phyloP scores from a whole-genome alignment of 2,888 invertebrate species.

The Dryobota labecula region DNA sequence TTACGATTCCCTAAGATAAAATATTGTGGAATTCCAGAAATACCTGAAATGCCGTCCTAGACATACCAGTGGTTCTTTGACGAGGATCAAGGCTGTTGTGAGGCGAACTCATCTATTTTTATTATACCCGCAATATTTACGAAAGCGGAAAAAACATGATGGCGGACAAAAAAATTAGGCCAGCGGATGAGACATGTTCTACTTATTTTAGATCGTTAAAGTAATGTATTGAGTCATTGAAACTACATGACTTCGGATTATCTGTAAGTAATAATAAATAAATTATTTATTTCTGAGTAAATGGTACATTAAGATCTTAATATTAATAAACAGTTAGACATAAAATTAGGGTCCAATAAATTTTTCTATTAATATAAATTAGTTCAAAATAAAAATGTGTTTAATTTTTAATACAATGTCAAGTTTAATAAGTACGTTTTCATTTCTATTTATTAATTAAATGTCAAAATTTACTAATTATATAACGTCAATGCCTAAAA shows the following conservation, averaged over 20 bases:
- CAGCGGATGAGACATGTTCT: conserved; percentile 25
- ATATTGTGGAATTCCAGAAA: conserved; percentile 53
- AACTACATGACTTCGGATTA: conserved; percentile 5
- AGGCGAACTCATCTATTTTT: conserved; percentile 66
- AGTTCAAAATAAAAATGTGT: too few relatives aligned
- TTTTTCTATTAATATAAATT: too few relatives aligned
- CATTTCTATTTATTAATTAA: too few relatives aligned
- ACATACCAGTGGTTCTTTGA: conserved; percentile 66
- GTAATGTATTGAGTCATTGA: conserved; percentile 21
- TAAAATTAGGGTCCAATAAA: too few relatives aligned
- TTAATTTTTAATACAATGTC: too few relatives aligned
- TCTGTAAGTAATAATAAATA: too few relatives aligned
- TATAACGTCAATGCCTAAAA: too few relatives aligned
- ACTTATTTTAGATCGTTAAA: conserved; percentile 45
- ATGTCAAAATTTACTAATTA: too few relatives aligned
- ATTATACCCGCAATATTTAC: conserved; percentile 65
- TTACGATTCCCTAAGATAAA: conserved; percentile 43
- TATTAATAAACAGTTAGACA: too few relatives aligned
- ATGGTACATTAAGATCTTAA: too few relatives aligned
- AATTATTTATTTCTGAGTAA: too few relatives aligned
- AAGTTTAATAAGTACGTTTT: too few relatives aligned
- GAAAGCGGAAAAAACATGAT: conserved; percentile 64
- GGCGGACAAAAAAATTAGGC: conserved; percentile 43
- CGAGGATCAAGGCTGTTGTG: conserved; percentile 52
- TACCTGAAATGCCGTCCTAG: conserved; percentile 56